Percentiles rank a stretch among this genome's conserved stretches.
Evolutionary conservation across 2,113 vertebrate species (phyloP).

Genomic region (Pungitius pungitius): DNA sequence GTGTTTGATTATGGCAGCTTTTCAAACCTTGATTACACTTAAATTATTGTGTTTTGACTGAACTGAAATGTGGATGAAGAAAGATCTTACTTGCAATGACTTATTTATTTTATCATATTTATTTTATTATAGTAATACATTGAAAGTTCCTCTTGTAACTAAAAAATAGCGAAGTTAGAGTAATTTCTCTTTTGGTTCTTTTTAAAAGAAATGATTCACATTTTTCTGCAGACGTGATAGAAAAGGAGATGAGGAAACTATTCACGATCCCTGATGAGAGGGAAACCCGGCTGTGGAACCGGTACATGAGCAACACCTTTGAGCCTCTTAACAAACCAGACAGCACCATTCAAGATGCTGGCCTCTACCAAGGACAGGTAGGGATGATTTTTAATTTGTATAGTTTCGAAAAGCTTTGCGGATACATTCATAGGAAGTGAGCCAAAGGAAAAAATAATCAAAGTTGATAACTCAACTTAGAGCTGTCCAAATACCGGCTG

Average conservation of each 20-base stretch:
- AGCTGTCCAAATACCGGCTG: slow-evolving; percentile 11
- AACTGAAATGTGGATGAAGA: neutral
- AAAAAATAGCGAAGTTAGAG: neutral
- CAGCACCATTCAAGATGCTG: slow-evolving; percentile 98
- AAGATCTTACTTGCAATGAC: neutral
- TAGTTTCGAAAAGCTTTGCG: neutral
- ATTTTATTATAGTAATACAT: neutral
- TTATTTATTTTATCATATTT: neutral
- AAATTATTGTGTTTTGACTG: neutral
- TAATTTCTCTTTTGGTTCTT: neutral
- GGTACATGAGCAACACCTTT: slow-evolving; percentile 99
- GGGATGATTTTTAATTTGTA: slow-evolving; percentile 16
- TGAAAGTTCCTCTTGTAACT: neutral
- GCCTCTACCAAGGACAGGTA: slow-evolving; percentile 99
- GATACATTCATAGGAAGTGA: neutral
- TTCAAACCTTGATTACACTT: neutral
- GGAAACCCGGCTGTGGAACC: slow-evolving; percentile 98
- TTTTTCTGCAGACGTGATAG: slow-evolving; percentile 87
- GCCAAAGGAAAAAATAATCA: neutral
- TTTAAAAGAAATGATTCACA: neutral
- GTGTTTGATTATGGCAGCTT: neutral
- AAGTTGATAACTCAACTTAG: neutral
- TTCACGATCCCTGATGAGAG: slow-evolving; percentile 96
- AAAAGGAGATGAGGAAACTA: slow-evolving; percentile 97
- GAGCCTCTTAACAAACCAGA: slow-evolving; percentile 98